phyloP scores from a whole-genome alignment of 2,797 vertebrate genomes.

The Crotalus adamanteus region DNA sequence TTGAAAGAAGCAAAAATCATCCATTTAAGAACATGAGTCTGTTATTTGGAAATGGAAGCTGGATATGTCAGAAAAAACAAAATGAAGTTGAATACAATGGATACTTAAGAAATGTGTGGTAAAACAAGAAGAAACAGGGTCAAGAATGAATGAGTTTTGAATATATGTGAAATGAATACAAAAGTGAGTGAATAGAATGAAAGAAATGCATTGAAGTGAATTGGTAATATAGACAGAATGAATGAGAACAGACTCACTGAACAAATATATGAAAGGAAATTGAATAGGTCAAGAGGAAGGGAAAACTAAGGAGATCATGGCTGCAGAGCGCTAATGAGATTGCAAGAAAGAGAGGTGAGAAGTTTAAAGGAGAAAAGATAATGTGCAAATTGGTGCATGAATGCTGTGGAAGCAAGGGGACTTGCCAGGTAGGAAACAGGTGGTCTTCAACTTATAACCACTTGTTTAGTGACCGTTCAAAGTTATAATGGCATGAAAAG shows the following conservation, averaged over 20 bases:
- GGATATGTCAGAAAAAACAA: not conserved
- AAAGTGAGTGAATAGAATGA: not conserved
- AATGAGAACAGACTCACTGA: not conserved
- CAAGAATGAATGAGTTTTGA: not conserved
- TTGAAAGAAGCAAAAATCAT: not conserved
- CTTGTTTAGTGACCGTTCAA: not conserved
- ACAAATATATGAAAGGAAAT: not conserved
- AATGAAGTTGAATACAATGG: not conserved
- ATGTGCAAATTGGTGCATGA: not conserved
- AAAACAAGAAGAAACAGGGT: not conserved
- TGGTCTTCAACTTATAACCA: not conserved
- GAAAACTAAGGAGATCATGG: not conserved
- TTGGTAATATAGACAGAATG: not conserved
- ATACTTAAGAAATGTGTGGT: not conserved
- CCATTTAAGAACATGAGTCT: not conserved
- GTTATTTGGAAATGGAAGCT: not conserved
- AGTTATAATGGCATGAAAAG: not conserved
- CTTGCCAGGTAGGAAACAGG: not conserved
- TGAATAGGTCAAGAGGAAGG: not conserved
- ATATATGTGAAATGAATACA: not conserved
- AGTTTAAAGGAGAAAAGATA: not conserved
- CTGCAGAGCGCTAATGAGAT: not conserved
- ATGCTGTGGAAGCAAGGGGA: not conserved
- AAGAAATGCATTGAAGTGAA: not conserved
- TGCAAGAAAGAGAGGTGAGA: not conserved